phyloP scores from a whole-genome alignment of 35 echinoderm and acorn worm genomes.

The Strongylocentrotus purpuratus region DNA sequence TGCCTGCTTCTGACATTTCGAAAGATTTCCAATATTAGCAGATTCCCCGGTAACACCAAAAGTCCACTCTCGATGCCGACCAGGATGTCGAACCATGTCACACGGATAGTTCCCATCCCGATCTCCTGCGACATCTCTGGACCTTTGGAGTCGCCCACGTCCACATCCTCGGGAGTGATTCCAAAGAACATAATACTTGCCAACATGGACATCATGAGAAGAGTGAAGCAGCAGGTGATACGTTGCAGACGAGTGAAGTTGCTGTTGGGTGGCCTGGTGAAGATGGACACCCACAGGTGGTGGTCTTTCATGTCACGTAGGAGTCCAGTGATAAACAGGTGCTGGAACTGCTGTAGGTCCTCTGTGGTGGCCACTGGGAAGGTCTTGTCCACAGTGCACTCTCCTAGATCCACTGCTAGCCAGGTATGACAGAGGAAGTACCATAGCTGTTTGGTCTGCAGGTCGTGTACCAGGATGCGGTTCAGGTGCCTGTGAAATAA shows the following conservation, averaged over 20 bases:
- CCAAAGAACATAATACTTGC: conserved; percentile 91
- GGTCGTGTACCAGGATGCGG: conserved; percentile 88
- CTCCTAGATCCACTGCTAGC: conserved; percentile 75
- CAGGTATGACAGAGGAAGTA: conserved; percentile 96
- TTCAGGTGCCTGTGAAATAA: conserved; percentile 74
- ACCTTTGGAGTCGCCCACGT: background rate
- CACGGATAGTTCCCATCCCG: conserved; percentile 60
- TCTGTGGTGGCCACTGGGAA: conserved; percentile 67
- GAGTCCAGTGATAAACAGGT: conserved; percentile 73
- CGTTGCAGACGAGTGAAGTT: conserved; percentile 91
- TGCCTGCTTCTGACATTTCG: conserved; percentile 49
- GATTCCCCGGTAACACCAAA: conserved; percentile 74
- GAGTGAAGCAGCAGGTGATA: conserved; percentile 70
- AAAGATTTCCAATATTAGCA: conserved; percentile 69
- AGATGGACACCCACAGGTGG: conserved; percentile 92
- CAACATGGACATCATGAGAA: conserved; percentile 84
- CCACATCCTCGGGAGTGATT: background rate
- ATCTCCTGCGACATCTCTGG: conserved; percentile 55
- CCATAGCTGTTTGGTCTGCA: conserved; percentile 81
- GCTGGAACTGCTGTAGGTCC: conserved; percentile 73
- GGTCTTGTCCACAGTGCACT: conserved; percentile 64
- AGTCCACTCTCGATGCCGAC: conserved; percentile 80
- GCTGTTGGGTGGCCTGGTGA: conserved; percentile 70
- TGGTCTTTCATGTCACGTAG: conserved; percentile 83
- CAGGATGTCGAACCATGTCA: conserved; percentile 66